Conservation (phyloP, 92 coral and sea anemone species). For the Epizoanthus ramosus region DNA sequence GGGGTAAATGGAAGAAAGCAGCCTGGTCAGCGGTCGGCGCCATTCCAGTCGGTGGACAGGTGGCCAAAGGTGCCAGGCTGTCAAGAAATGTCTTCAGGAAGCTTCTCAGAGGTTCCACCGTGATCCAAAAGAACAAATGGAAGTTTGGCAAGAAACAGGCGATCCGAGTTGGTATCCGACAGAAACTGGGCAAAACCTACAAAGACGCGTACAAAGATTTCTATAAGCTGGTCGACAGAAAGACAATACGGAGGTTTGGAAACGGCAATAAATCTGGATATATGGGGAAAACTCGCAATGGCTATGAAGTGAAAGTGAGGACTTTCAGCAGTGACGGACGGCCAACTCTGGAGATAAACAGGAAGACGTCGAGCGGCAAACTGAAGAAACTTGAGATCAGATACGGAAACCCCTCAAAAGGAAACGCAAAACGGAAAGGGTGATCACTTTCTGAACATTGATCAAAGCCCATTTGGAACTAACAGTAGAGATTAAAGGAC, state of each 20-base stretch:
- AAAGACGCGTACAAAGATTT: conserved; percentile 39
- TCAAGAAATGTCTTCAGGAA: conserved; percentile 28
- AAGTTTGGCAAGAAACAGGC: conserved; percentile 5
- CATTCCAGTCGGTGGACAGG: conserved; percentile 26
- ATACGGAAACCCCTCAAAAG: conserved; percentile 18
- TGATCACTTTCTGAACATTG: background rate
- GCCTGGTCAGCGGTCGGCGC: conserved; percentile 47
- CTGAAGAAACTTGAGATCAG: conserved; percentile 23
- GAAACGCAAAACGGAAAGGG: conserved; percentile 9
- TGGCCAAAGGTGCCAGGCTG: conserved; percentile 12
- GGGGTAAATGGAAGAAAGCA: conserved; percentile 41
- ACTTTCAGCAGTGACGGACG: conserved; percentile 40
- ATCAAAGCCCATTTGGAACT: no score
- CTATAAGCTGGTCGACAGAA: conserved; percentile 25
- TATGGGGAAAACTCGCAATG: conserved; percentile 38
- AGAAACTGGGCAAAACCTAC: conserved; percentile 25
- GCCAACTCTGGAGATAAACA: conserved; percentile 31
- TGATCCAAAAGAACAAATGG: conserved; percentile 13
- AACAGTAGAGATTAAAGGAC: no score
- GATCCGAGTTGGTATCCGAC: conserved; percentile 20
- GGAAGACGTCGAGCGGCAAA: background rate
- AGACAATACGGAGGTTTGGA: conserved; percentile 20
- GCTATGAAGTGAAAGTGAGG: conserved; percentile 34
- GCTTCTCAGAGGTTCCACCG: conserved; percentile 26
- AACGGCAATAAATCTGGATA: conserved; percentile 5